A percentile compares a stretch with the other conserved stretches of the same genome.
Conservation (phyloP, 2,113 vertebrate species). For the Esox niger region DNA sequence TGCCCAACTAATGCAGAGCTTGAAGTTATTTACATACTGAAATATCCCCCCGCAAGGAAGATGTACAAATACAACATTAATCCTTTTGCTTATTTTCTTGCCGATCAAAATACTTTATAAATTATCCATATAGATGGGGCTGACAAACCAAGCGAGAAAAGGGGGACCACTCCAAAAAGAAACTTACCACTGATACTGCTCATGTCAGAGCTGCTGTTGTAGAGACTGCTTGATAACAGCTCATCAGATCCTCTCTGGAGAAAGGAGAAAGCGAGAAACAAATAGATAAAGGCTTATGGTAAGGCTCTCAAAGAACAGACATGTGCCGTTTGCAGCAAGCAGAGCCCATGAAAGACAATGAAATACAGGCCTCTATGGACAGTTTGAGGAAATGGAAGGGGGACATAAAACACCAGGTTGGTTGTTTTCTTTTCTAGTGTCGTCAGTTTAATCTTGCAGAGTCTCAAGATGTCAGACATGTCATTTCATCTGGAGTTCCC, state of each 20-base stretch:
- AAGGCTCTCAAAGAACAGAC: slow-evolving; percentile 23
- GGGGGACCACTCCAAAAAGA: slow-evolving; percentile 9
- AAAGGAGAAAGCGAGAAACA: slow-evolving; percentile 20
- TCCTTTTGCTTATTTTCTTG: slow-evolving; percentile 24
- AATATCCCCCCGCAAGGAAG: slow-evolving; percentile 24
- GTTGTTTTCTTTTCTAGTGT: slow-evolving; percentile 23
- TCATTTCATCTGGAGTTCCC: slow-evolving; percentile 62
- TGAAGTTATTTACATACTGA: slow-evolving; percentile 36
- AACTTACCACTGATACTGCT: slow-evolving; percentile 94
- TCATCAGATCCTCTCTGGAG: slow-evolving; percentile 96
- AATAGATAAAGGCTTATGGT: slow-evolving; percentile 22
- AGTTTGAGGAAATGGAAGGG: slow-evolving; percentile 37
- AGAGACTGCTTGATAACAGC: slow-evolving; percentile 91
- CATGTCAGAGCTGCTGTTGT: slow-evolving; percentile 87
- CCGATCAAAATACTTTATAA: slow-evolving; percentile 21
- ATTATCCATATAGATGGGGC: background rate
- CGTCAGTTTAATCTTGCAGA: slow-evolving; percentile 65
- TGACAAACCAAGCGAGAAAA: background rate
- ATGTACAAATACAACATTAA: slow-evolving; percentile 15
- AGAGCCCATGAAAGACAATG: slow-evolving; percentile 37
- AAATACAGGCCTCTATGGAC: slow-evolving; percentile 52
- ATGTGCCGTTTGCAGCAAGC: slow-evolving; percentile 30
- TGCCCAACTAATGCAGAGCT: slow-evolving; percentile 49
- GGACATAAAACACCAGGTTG: slow-evolving; percentile 46
- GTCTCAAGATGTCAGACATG: slow-evolving; percentile 67